phyloP scores from a whole-genome alignment of 1,140 invertebrate genomes.

The Eurosta solidaginis region DNA sequence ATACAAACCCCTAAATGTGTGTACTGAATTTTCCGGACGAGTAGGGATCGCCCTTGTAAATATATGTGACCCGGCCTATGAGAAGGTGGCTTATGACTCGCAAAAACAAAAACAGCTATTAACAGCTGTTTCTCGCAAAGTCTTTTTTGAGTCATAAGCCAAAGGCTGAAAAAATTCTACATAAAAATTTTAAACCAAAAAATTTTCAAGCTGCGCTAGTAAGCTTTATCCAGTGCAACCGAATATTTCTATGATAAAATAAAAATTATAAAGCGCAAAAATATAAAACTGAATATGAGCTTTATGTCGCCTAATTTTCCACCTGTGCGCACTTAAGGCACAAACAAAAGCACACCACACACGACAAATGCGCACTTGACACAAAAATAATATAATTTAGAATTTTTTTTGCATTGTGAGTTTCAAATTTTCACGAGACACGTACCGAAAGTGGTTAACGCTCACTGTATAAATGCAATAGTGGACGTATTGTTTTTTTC shows the following conservation, averaged over 20 bases:
- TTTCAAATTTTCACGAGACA: conserved; percentile 25
- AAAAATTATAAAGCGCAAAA: not conserved
- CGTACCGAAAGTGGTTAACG: not conserved
- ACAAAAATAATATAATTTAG: conserved; percentile 10
- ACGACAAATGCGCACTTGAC: conserved; percentile 3
- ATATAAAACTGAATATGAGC: not conserved
- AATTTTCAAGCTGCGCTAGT: too few species aligned
- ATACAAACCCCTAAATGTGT: too few species aligned
- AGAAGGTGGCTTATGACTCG: too few species aligned
- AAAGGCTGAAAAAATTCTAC: too few species aligned
- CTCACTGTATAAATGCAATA: not conserved
- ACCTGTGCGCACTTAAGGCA: conserved; percentile 12
- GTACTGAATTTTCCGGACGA: too few species aligned
- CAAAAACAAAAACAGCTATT: too few species aligned
- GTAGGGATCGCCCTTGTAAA: too few species aligned
- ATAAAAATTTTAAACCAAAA: too few species aligned
- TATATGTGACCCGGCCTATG: too few species aligned
- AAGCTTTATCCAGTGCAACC: too few species aligned
- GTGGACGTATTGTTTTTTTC: not conserved
- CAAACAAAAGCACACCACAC: not conserved
- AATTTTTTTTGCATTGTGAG: not conserved
- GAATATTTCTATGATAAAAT: not conserved
- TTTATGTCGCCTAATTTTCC: conserved; percentile 1
- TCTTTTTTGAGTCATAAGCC: too few species aligned
- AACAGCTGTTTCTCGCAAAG: too few species aligned